These are phyloP conservation scores for Mya arenaria DNA, from an alignment of 1,140 invertebrate genomes.

Conservation along the genomic window DNA sequence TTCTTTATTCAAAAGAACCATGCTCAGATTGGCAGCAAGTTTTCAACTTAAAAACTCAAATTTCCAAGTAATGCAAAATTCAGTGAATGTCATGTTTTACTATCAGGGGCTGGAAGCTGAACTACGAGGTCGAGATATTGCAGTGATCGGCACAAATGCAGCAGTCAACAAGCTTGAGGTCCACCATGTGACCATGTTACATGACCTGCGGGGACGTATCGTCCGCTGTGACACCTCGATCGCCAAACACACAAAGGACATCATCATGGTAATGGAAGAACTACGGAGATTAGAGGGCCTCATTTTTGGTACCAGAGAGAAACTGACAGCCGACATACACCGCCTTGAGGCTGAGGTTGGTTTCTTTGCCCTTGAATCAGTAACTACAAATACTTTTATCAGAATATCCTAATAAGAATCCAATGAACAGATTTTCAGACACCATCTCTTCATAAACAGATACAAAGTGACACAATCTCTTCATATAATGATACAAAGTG, in stretches of 20 bases:
- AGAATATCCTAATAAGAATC: not conserved
- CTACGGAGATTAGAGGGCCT: slow-evolving; percentile 66
- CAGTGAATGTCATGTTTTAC: no score
- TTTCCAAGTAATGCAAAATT: no score
- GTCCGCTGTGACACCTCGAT: slow-evolving; percentile 78
- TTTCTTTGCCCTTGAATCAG: no score
- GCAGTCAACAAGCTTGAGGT: slow-evolving; percentile 79
- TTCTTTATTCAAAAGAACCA: no score
- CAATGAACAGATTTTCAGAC: not conserved
- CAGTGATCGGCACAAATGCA: slow-evolving; percentile 68
- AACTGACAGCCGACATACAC: slow-evolving; percentile 71
- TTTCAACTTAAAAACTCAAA: no score
- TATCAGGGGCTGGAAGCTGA: slow-evolving; percentile 73
- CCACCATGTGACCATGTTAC: slow-evolving; percentile 77
- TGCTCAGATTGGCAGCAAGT: no score
- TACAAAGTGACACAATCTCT: not conserved
- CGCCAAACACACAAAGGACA: slow-evolving; percentile 71
- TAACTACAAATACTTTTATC: not conserved
- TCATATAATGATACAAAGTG: not conserved
- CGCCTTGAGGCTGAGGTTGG: slow-evolving; percentile 75
- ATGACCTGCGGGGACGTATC: slow-evolving; percentile 77
- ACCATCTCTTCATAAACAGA: not conserved
- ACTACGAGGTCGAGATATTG: slow-evolving; percentile 68
- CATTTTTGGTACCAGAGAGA: slow-evolving; percentile 65
- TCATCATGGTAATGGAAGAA: slow-evolving; percentile 66